Conservation (phyloP, 1,140 invertebrate species). For the Pseudomyrmex gracilis region DNA sequence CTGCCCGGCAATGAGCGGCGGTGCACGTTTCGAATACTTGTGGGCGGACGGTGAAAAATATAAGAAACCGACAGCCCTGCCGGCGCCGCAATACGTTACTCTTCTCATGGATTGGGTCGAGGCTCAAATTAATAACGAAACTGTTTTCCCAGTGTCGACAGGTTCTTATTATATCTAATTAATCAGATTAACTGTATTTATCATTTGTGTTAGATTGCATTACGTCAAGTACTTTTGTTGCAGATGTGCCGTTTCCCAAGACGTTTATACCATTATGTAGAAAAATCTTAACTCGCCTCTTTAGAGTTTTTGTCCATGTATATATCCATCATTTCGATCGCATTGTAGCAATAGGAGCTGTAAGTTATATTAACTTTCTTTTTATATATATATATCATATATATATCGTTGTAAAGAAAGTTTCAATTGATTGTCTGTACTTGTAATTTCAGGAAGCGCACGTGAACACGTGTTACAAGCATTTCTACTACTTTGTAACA, state of each 20-base stretch:
- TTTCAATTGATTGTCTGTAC: no score
- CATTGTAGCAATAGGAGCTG: constrained; percentile 94
- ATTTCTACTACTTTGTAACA: constrained; percentile 97
- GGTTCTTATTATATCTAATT: constrained; percentile 82
- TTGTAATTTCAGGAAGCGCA: constrained; percentile 93
- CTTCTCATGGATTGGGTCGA: constrained; percentile 98
- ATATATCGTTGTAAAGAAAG: no score
- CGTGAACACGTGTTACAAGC: constrained; percentile 98
- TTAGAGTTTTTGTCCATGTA: constrained; percentile 98
- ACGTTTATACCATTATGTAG: constrained; percentile 92
- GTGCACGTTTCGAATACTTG: constrained; percentile 95
- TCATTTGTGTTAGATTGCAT: constrained; percentile 51
- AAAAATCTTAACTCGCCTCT: constrained; percentile 96
- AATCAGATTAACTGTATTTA: constrained; percentile 31
- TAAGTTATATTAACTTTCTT: constrained; percentile 85
- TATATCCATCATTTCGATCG: constrained; percentile 98
- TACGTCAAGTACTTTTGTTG: constrained; percentile 74
- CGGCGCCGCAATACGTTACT: constrained; percentile 95
- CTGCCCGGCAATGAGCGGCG: constrained; percentile 97
- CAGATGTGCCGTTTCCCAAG: constrained; percentile 95
- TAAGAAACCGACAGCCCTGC: constrained; percentile 95
- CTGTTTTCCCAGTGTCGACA: constrained; percentile 93
- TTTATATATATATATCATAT: no score
- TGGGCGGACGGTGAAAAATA: constrained; percentile 96
- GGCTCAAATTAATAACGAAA: constrained; percentile 96